Evolutionary conservation across 2,797 vertebrate genomes (phyloP), one percentile per base, ranked within the genome.

Genomic region (Manis crassicaudata): DNA sequence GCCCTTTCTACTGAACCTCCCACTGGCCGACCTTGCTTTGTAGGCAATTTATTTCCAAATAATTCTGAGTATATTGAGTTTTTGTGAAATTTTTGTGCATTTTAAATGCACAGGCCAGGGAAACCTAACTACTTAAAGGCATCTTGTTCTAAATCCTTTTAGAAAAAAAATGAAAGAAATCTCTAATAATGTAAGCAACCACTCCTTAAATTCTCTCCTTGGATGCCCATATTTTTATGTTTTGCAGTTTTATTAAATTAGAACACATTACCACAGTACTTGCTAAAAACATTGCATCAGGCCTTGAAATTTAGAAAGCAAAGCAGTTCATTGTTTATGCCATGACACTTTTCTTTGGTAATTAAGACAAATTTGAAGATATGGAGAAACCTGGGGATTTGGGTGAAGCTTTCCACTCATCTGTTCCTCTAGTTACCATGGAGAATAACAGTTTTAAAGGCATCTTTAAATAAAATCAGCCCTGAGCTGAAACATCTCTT

Each of bases 391-490:
- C 79, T 73, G 68, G 68, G 90, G 60, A 50, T 90, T 58, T 7
- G 35, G 70, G 87, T 11, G 29, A 87, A 82, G 50, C 35, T 70
- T 67, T 70, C 67, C 67, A 27, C 80, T 70, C n/a, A 23, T 58
- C 67, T 50, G 1, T 8, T 76, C 60, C n/a, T 84, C 80, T 37
- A 4, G 89, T 92, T 96, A 90, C 95, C 81, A 92, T 82, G 93
- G 95, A 90, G 75, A 97, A 60, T 37, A 93, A 81, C 65, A 93
- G 87, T 67, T 90, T 77, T 76, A 93, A 96, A 70, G 70, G n/a
- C 90, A 81, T 84, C 76, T 79, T 94, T 87, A 88, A 87, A 82
- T 54, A 82, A 88, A 92, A 76, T 63, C 67, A 72, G 23, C 18
- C 35, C 80, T 65, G 76, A 85, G 87, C 54, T 9, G 68, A 95